A percentile compares a stretch with the other conserved stretches of the same genome.
Evolutionary conservation across 35 echinoderm and acorn worm species (phyloP).

Genomic region (Ophioderma brevispina): DNA sequence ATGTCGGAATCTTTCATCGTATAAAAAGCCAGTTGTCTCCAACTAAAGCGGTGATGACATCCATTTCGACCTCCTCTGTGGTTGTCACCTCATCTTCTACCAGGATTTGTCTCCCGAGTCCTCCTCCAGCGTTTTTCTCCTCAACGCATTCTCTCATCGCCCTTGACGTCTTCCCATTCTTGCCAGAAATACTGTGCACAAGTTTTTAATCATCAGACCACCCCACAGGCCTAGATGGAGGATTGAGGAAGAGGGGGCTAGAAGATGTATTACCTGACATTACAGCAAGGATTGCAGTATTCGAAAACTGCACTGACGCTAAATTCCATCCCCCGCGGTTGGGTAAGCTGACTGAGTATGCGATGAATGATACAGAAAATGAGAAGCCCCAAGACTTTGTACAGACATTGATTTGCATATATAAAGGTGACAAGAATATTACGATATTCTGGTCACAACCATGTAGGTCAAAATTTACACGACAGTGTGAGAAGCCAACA

Average conservation of each 20-base stretch:
- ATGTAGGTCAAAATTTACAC: slow-evolving; percentile 1
- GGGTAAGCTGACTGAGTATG: not conserved
- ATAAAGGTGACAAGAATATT: not conserved
- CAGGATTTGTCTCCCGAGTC: too few species aligned
- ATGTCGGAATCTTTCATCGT: too few species aligned
- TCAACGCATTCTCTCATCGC: too few species aligned
- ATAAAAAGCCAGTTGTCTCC: too few species aligned
- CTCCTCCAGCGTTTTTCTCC: too few species aligned
- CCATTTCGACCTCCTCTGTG: too few species aligned
- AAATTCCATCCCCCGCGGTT: not conserved
- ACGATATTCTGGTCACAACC: not conserved
- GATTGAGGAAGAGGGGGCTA: not conserved
- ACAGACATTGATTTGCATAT: not conserved
- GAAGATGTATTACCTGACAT: not conserved
- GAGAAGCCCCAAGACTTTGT: not conserved
- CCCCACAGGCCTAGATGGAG: not conserved
- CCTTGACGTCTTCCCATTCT: too few species aligned
- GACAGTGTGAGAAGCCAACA: not conserved
- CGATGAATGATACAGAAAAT: not conserved
- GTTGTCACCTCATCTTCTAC: too few species aligned
- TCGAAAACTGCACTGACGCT: not conserved
- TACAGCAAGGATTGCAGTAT: not conserved
- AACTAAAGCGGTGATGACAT: too few species aligned
- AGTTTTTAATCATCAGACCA: not conserved
- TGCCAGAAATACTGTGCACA: too few species aligned